Conservation (phyloP, 2,888 invertebrate species). For the Sarcophaga caerulescens region DNA sequence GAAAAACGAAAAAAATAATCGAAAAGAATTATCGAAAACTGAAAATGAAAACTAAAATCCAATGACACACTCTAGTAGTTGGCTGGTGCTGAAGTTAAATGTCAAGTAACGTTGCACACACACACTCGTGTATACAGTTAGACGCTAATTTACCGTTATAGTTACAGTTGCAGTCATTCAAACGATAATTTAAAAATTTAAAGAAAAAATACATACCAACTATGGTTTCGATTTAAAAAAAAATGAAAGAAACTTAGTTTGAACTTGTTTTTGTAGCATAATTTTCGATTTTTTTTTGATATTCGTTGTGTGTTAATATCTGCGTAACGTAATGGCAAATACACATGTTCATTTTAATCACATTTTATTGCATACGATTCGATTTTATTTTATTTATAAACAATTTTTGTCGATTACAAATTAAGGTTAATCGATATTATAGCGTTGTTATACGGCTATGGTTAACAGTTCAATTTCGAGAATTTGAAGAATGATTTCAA, state of each 20-base stretch:
- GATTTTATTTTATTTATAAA: conserved; percentile 20
- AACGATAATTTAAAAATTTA: background rate
- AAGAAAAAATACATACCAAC: background rate
- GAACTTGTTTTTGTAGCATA: conserved; percentile 35
- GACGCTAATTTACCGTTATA: conserved; percentile 37
- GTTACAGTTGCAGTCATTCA: conserved; percentile 17
- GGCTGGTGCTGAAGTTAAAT: conserved; percentile 63
- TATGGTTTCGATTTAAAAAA: background rate
- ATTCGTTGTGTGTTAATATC: background rate
- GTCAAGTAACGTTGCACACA: conserved; percentile 53
- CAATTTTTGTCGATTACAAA: conserved; percentile 52
- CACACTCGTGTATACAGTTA: background rate
- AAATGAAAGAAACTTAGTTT: conserved; percentile 36
- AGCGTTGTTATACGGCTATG: conserved; percentile 19
- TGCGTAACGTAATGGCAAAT: background rate
- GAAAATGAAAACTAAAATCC: conserved; percentile 1
- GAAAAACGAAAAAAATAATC: too few species aligned
- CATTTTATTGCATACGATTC: background rate
- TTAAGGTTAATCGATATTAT: conserved; percentile 61
- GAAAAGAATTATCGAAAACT: background rate
- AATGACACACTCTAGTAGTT: conserved; percentile 45
- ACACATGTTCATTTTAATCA: conserved; percentile 18
- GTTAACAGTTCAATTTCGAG: background rate
- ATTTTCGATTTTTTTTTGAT: background rate
- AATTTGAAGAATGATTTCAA: background rate